These are phyloP conservation scores for Ptychobarbus kaznakovi DNA, from an alignment of 2,797 vertebrate genomes.

Conservation along the genomic window DNA sequence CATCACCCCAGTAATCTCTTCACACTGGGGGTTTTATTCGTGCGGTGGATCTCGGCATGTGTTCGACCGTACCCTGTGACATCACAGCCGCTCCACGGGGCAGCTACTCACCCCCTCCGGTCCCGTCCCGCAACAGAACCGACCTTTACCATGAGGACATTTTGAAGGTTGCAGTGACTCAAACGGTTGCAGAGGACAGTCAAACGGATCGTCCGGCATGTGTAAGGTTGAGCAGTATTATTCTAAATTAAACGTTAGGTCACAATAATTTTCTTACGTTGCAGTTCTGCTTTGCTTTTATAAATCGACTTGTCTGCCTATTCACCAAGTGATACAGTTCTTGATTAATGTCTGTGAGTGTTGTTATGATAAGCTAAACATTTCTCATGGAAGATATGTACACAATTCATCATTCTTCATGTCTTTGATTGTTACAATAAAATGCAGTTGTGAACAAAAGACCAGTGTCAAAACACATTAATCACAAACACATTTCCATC, in stretches of 20 bases:
- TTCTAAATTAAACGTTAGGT: conserved; percentile 64
- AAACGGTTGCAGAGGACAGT: conserved; percentile 7
- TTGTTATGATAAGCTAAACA: conserved; percentile 52
- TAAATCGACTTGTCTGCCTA: conserved; percentile 72
- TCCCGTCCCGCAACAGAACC: background rate
- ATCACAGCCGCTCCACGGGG: conserved; percentile 40
- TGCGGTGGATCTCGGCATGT: conserved; percentile 51
- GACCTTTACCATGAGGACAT: conserved; percentile 41
- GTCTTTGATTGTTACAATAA: conserved; percentile 46
- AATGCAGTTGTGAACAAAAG: conserved; percentile 34
- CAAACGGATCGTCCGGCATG: conserved; percentile 50
- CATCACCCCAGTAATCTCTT: conserved; percentile 63
- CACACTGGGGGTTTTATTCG: conserved; percentile 72
- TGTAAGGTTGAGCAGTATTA: conserved; percentile 63
- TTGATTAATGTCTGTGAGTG: conserved; percentile 54
- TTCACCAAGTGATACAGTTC: conserved; percentile 73
- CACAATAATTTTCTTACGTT: conserved; percentile 61
- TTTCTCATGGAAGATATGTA: conserved; percentile 54
- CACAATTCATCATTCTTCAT: conserved; percentile 45
- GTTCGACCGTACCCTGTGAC: conserved; percentile 26
- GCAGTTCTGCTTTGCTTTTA: conserved; percentile 43
- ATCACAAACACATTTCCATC: background rate
- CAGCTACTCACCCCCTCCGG: conserved; percentile 32
- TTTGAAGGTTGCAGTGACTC: conserved; percentile 40
- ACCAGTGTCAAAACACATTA: background rate